Evolutionary conservation across 2,888 invertebrate species (phyloP).

Genomic region (Yponomeuta malinellus): DNA sequence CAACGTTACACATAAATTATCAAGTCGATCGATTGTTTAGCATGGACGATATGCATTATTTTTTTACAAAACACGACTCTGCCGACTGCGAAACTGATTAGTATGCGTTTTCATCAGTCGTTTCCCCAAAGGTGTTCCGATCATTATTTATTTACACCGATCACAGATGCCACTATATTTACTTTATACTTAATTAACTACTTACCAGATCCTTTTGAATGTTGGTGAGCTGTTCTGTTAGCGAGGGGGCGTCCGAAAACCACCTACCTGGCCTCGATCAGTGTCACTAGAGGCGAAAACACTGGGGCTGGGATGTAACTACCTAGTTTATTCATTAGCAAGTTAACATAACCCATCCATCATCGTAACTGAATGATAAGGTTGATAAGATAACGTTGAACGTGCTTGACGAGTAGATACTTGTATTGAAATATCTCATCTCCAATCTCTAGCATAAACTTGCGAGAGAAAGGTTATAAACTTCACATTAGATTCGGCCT

Average conservation of each 20-base stretch:
- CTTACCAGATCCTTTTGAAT: too few species aligned
- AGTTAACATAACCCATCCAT: not conserved
- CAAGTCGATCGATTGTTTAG: not conserved
- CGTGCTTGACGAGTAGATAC: not conserved
- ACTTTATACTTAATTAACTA: too few species aligned
- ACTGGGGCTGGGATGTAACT: too few species aligned
- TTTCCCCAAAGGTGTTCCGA: not conserved
- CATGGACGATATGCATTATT: not conserved
- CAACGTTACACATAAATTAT: not conserved
- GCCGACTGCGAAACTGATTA: not conserved
- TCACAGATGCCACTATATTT: too few species aligned
- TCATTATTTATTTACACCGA: too few species aligned
- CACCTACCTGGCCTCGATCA: too few species aligned
- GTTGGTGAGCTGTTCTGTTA: too few species aligned
- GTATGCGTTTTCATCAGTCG: not conserved
- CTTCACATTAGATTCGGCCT: not conserved
- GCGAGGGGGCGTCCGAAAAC: too few species aligned
- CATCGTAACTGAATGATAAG: not conserved
- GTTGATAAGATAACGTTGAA: not conserved
- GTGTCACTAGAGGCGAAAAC: too few species aligned
- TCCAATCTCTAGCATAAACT: not conserved
- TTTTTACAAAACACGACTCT: not conserved
- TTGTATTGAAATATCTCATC: not conserved
- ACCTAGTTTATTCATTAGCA: not conserved
- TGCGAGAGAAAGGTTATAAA: not conserved